Percentiles rank a stretch among this genome's conserved stretches.
phyloP scores from a whole-genome alignment of 53 echinoderm and acorn worm genomes.

The Patiria pectinifera region DNA sequence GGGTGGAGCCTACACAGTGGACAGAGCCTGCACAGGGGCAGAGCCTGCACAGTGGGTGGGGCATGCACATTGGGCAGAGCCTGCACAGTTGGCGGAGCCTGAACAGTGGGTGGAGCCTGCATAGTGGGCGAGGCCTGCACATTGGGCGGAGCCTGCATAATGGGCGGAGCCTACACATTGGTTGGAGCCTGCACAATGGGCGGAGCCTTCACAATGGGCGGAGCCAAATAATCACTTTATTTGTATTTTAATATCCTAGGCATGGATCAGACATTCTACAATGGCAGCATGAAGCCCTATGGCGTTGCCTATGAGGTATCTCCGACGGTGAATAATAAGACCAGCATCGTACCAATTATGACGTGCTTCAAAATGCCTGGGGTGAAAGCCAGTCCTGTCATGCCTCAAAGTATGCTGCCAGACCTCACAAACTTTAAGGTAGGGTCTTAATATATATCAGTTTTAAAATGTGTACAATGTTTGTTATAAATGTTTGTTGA shows the following conservation, averaged over 20 bases:
- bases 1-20: no score
- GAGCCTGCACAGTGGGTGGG: no score
- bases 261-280: constrained; percentile 69
- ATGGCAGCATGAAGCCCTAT: constrained; percentile 51
- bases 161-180: neutral
- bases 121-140: no score
- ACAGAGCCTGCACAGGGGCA: no score
- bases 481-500: no score
- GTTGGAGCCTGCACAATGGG: neutral
- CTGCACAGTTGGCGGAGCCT: no score
- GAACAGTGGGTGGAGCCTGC: no score
- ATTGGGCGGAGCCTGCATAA: no score
- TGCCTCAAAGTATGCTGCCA: constrained; percentile 76
- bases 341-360: constrained; percentile 63
- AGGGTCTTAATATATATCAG: no score
- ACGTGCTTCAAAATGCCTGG: constrained; percentile 65
- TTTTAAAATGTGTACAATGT: no score
- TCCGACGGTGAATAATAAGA: constrained; percentile 22
- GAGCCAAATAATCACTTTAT: neutral
- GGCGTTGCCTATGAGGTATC: neutral
- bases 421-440: constrained; percentile 79
- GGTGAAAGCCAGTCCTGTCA: constrained; percentile 40
- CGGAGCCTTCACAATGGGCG: neutral
- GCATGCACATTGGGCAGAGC: no score
- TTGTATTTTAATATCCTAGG: constrained; percentile 36